Conservation (phyloP, 2,797 vertebrate species). For the Pantherophis alleghaniensis region DNA sequence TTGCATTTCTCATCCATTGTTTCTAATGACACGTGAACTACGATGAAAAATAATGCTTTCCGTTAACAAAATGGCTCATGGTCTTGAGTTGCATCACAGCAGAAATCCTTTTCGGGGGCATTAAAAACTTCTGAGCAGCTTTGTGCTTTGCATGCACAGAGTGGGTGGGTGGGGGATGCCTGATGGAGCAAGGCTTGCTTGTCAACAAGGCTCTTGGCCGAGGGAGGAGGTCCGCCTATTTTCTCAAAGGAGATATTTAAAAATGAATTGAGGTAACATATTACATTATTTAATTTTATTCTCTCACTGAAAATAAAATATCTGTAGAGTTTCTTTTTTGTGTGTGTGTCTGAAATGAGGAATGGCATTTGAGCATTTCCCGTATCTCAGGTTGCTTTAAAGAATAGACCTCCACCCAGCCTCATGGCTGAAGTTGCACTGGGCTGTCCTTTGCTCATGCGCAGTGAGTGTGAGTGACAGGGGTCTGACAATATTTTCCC, state of each 20-base stretch:
- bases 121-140: conserved; percentile 19
- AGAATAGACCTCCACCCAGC: not conserved
- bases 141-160: not conserved
- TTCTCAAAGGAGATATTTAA: not conserved
- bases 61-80: not conserved
- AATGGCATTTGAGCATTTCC: not conserved
- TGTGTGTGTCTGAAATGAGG: not conserved
- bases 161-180: too few species aligned
- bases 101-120: not conserved
- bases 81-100: not conserved
- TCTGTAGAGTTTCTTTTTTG: not conserved
- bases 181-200: not conserved
- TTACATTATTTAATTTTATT: not conserved
- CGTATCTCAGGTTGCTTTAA: not conserved
- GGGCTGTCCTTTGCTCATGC: not conserved
- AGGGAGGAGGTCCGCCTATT: not conserved
- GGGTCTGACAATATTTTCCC: not conserved
- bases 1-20: not conserved
- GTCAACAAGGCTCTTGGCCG: not conserved
- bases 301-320: not conserved
- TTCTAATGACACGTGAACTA: not conserved
- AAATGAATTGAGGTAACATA: not conserved
- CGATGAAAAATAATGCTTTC: not conserved
- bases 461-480: rapidly evolving
- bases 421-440: not conserved